These are phyloP conservation scores for Archegozetes longisetosus DNA, from an alignment of 1,140 invertebrate species.

Conservation along the genomic window DNA sequence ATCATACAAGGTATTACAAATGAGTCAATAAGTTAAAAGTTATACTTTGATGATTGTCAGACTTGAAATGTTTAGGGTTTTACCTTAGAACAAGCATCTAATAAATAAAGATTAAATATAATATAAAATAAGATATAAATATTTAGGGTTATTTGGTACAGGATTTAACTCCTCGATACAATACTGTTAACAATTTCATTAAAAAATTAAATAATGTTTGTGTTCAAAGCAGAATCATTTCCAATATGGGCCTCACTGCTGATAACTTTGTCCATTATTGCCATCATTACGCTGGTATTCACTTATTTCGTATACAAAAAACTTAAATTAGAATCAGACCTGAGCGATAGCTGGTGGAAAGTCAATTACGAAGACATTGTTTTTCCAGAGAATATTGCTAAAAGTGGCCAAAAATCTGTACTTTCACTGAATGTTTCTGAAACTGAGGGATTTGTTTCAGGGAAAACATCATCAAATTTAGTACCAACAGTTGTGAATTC, in stretches of 20 bases:
- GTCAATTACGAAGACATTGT: constrained; percentile 16
- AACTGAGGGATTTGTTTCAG: constrained; percentile 3
- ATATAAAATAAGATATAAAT: too few relatives aligned
- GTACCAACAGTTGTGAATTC: constrained; percentile 3
- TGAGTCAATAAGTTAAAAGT: constrained; percentile 1
- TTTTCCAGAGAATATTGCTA: constrained; percentile 4
- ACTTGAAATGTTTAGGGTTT: too few relatives aligned
- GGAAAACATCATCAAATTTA: background rate
- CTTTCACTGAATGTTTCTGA: constrained; percentile 2
- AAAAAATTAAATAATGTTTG: too few relatives aligned
- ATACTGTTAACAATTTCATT: too few relatives aligned
- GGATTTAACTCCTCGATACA: too few relatives aligned
- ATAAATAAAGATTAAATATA: too few relatives aligned
- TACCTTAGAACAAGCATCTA: too few relatives aligned
- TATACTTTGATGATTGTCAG: too few relatives aligned
- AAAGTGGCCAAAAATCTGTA: constrained; percentile 6
- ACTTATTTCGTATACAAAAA: constrained; percentile 8
- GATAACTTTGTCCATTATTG: constrained; percentile 6
- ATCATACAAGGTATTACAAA: background rate
- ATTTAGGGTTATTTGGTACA: too few relatives aligned
- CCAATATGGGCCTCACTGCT: constrained; percentile 7
- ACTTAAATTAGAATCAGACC: constrained; percentile 14
- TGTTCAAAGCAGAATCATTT: constrained; percentile 3
- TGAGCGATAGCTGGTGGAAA: constrained; percentile 16
- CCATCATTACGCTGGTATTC: background rate